Evolutionary conservation across 2,113 vertebrate genomes (phyloP).

Genomic region (Silurus meridionalis): DNA sequence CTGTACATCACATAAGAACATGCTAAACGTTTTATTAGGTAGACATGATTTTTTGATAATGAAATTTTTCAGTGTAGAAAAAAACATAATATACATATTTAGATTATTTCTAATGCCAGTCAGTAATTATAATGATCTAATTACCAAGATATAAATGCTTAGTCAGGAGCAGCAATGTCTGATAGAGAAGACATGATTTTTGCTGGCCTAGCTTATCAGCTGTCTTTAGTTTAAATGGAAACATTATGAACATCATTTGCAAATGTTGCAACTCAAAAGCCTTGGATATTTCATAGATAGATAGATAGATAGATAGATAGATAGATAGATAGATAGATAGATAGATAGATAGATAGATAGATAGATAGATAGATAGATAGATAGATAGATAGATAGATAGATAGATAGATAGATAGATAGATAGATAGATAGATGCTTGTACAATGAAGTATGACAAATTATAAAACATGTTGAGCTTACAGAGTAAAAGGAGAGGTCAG

Average conservation of each 20-base stretch:
- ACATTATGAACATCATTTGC: neutral
- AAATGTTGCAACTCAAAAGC: neutral
- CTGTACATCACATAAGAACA: neutral
- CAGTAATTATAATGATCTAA: neutral
- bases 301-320: too few relatives aligned
- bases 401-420: too few relatives aligned
- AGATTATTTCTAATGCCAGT: neutral
- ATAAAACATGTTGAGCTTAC: constrained; percentile 58
- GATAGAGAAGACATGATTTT: neutral
- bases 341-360: too few relatives aligned
- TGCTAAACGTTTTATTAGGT: neutral
- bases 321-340: too few relatives aligned
- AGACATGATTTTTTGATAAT: neutral
- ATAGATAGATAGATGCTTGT: too few relatives aligned
- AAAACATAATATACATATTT: neutral
- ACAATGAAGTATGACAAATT: constrained; percentile 61
- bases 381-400: too few relatives aligned
- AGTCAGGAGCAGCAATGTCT: neutral
- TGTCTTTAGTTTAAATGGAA: neutral
- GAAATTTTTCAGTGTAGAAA: neutral
- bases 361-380: too few relatives aligned
- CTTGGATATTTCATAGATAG: neutral
- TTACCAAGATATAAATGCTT: neutral
- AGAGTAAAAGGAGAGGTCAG: constrained; percentile 46
- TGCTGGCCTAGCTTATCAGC: neutral